Conservation (phyloP, 2,888 invertebrate species). For the Amiota minor region DNA sequence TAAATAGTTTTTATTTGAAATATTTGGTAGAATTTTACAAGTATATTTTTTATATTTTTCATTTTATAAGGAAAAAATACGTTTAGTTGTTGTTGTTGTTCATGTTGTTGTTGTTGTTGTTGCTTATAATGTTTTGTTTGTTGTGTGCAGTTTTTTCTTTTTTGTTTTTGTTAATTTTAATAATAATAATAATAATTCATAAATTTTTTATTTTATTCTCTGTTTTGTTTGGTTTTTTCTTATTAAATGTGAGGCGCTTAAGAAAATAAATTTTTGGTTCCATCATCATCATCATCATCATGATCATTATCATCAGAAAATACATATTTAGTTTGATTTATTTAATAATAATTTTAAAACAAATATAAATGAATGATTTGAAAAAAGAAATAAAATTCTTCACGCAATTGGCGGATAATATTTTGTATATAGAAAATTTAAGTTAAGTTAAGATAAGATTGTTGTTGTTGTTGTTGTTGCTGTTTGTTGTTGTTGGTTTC, state of each 20-base stretch:
- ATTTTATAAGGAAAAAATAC: constrained; percentile 56
- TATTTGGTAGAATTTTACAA: constrained; percentile 67
- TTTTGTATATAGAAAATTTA: too few species aligned
- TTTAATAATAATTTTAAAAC: too few species aligned
- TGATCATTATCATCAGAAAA: too few species aligned
- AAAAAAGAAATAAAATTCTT: too few species aligned
- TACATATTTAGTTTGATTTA: too few species aligned
- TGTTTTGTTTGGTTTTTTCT: background rate
- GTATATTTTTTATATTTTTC: constrained; percentile 42
- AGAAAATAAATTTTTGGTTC: background rate
- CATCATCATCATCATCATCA: too few species aligned
- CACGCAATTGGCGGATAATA: too few species aligned
- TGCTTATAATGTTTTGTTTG: constrained; percentile 50
- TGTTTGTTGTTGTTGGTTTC: too few species aligned
- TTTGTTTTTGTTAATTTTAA: constrained; percentile 18
- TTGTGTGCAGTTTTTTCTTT: constrained; percentile 41
- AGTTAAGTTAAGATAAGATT: too few species aligned
- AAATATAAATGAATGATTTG: too few species aligned
- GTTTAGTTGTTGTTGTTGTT: constrained; percentile 52
- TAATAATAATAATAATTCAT: background rate
- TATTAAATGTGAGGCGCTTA: background rate
- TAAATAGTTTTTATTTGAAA: constrained; percentile 66
- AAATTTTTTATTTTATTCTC: constrained; percentile 28
- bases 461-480: too few species aligned
- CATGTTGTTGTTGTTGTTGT: background rate